Percentiles rank a stretch among this genome's conserved stretches.
Conservation (phyloP, 2,113 vertebrate genomes). For the Circaetus gallicus region DNA sequence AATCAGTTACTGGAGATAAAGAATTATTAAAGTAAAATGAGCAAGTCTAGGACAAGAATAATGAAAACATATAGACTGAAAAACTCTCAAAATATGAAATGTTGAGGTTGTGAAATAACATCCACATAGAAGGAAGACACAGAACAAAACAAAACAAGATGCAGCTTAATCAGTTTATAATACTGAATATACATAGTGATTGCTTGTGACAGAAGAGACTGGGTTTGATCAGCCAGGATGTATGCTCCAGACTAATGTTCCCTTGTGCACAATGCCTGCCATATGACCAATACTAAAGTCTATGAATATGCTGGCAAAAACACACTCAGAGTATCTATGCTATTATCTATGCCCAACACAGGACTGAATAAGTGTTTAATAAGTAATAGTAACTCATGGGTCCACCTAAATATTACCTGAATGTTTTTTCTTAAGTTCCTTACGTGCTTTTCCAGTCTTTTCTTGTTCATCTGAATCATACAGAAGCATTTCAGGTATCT, state of each 20-base stretch:
- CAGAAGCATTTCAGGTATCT: constrained; percentile 95
- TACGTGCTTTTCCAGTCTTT: constrained; percentile 58
- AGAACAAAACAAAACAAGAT: neutral
- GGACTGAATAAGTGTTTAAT: neutral
- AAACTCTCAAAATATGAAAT: neutral
- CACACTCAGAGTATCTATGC: neutral
- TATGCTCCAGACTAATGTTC: neutral
- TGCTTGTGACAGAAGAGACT: neutral
- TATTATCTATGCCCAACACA: neutral
- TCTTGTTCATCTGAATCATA: constrained; percentile 69
- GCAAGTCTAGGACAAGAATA: neutral
- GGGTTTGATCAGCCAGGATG: neutral
- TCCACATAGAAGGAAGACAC: neutral
- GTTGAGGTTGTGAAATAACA: neutral
- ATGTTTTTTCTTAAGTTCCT: constrained; percentile 57
- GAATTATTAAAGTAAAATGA: neutral
- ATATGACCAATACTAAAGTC: neutral
- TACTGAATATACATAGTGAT: neutral
- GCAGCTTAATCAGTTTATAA: neutral
- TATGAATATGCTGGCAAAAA: neutral
- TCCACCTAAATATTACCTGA: constrained; percentile 68
- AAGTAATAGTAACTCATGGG: neutral
- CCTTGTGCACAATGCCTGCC: neutral
- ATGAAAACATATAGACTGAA: neutral
- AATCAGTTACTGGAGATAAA: neutral